Percentiles rank a stretch among this genome's conserved stretches.
Conservation (phyloP, 2,888 invertebrate species). For the Cosmia pyralina region DNA sequence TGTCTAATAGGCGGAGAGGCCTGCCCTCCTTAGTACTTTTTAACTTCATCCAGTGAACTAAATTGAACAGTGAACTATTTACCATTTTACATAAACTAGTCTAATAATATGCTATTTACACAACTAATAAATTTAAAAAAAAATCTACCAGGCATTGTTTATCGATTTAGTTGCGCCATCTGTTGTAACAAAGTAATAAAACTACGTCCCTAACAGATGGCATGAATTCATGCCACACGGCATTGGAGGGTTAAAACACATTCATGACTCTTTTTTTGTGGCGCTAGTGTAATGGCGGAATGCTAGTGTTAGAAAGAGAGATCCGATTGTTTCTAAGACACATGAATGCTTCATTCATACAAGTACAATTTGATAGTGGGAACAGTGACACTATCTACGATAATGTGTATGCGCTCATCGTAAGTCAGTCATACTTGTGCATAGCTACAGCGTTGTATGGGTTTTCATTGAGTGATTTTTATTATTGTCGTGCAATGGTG, state of each 20-base stretch:
- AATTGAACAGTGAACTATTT: neutral
- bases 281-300: constrained; percentile 59
- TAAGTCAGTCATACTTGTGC: constrained; percentile 47
- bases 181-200: constrained; percentile 55
- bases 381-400: constrained; percentile 54
- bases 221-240: constrained; percentile 56
- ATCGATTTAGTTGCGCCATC: constrained; percentile 74
- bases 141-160: neutral
- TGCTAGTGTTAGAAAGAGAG: constrained; percentile 76
- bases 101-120: no score
- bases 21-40: neutral
- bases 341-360: constrained; percentile 57
- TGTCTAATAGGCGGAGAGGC: no score
- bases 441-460: constrained; percentile 31
- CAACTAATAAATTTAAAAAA: neutral
- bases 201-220: constrained; percentile 51
- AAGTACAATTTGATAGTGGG: constrained; percentile 49
- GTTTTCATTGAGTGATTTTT: constrained; percentile 42
- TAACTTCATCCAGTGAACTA: neutral
- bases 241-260: constrained; percentile 26
- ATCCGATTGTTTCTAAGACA: constrained; percentile 59
- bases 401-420: constrained; percentile 44
- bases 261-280: constrained; percentile 35
- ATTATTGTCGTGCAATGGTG: constrained; percentile 64
- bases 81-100: no score